Percentiles rank a stretch among this genome's conserved stretches.
Conservation (phyloP, 2,797 vertebrate genomes). For the Oceanodroma leucorhoa region DNA sequence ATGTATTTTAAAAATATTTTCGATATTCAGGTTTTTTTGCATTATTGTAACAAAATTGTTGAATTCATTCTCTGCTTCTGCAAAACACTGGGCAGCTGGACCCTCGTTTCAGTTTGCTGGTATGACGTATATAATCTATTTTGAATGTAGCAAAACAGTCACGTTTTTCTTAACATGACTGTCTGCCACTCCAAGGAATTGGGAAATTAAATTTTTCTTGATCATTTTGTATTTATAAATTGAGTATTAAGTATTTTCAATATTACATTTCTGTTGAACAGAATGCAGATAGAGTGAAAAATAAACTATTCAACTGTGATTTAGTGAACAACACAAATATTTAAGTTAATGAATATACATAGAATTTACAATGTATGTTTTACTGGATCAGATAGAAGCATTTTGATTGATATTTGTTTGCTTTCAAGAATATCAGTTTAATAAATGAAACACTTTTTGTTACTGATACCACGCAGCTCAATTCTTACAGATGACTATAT, state of each 20-base stretch:
- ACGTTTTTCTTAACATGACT: neutral
- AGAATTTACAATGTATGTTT: neutral
- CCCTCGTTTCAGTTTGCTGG: neutral
- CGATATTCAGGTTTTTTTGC: fast-evolving
- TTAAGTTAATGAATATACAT: neutral
- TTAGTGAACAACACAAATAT: neutral
- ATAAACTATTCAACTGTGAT: neutral
- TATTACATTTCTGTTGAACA: neutral
- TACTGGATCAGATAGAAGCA: neutral
- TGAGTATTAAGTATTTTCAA: neutral
- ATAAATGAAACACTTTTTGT: neutral
- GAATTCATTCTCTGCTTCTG: neutral
- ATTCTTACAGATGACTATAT: neutral
- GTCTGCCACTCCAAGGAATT: neutral
- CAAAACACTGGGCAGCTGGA: neutral
- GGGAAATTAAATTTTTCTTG: neutral
- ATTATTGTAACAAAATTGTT: neutral
- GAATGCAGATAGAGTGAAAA: neutral
- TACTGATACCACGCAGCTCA: neutral
- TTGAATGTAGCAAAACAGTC: neutral
- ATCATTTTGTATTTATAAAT: neutral
- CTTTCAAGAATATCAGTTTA: neutral
- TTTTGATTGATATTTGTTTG: neutral
- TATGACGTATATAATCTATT: neutral
- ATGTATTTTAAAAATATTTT: neutral